phyloP scores from a whole-genome alignment of 2,888 invertebrate genomes.

The Halictus ligatus region DNA sequence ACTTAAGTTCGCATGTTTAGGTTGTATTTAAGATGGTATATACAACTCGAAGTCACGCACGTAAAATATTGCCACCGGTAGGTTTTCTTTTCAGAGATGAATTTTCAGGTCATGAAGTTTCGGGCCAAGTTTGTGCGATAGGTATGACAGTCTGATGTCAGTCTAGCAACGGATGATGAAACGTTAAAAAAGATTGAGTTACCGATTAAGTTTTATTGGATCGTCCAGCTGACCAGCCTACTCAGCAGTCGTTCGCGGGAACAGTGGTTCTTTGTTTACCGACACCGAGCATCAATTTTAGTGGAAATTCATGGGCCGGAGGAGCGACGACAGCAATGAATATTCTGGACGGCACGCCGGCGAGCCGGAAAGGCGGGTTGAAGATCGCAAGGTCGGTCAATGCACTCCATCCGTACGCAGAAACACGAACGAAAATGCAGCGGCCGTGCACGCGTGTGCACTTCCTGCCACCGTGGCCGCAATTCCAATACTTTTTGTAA shows the following conservation, averaged over 20 bases:
- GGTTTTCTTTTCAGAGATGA: too few relatives aligned
- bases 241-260: background rate
- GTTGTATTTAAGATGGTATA: too few relatives aligned
- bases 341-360: conserved; percentile 60
- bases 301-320: conserved; percentile 41
- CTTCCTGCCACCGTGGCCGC: conserved; percentile 30
- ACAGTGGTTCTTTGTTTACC: background rate
- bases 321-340: conserved; percentile 55
- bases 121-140: too few relatives aligned
- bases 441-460: conserved; percentile 32
- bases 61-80: too few relatives aligned
- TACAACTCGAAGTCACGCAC: too few relatives aligned
- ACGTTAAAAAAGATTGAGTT: too few relatives aligned
- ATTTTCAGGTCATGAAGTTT: too few relatives aligned
- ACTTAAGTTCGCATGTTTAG: too few relatives aligned
- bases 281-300: conserved; percentile 20
- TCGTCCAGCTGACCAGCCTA: background rate
- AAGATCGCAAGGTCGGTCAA: conserved; percentile 78
- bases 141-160: too few relatives aligned
- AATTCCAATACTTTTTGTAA: conserved; percentile 23
- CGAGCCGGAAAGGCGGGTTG: conserved; percentile 70
- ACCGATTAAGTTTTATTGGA: background rate
- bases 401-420: conserved; percentile 63
- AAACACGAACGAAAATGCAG: conserved; percentile 33
- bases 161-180: too few relatives aligned